phyloP scores from a whole-genome alignment of 2,797 vertebrate species.

The Sternotherus odoratus region DNA sequence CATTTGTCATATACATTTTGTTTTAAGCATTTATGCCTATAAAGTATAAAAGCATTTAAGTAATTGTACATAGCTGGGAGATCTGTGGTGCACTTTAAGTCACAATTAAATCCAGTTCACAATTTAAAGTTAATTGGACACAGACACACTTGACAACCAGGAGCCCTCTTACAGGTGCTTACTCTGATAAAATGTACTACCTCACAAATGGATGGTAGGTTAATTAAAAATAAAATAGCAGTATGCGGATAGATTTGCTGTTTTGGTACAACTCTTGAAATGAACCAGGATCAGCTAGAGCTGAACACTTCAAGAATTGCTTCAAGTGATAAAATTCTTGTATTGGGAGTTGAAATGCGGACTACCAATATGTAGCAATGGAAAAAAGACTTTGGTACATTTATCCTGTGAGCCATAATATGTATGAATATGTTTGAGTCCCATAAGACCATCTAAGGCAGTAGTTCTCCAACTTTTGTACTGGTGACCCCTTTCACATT shows the following conservation, averaged over 20 bases:
- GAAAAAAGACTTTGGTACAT: accelerated
- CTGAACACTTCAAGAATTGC: accelerated
- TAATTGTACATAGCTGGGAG: background rate
- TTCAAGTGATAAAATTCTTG: background rate
- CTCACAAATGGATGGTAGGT: background rate
- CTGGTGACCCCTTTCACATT: no score
- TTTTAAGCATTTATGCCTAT: background rate
- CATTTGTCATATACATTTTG: background rate
- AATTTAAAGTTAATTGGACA: background rate
- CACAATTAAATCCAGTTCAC: background rate
- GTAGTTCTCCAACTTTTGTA: no score
- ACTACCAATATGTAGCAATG: background rate
- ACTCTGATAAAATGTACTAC: background rate
- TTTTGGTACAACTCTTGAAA: background rate
- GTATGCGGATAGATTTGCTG: background rate
- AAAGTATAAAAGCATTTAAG: background rate
- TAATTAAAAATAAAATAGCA: background rate
- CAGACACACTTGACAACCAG: background rate
- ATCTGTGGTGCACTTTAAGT: background rate
- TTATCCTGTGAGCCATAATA: background rate
- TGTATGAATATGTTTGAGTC: background rate
- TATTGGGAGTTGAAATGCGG: background rate
- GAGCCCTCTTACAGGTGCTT: background rate
- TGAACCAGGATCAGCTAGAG: background rate
- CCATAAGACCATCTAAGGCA: background rate